Evolutionary conservation across 1,140 invertebrate genomes (phyloP), one percentile per base, ranked within the genome.

Genomic region (Trachymyrmex cornetzi): DNA sequence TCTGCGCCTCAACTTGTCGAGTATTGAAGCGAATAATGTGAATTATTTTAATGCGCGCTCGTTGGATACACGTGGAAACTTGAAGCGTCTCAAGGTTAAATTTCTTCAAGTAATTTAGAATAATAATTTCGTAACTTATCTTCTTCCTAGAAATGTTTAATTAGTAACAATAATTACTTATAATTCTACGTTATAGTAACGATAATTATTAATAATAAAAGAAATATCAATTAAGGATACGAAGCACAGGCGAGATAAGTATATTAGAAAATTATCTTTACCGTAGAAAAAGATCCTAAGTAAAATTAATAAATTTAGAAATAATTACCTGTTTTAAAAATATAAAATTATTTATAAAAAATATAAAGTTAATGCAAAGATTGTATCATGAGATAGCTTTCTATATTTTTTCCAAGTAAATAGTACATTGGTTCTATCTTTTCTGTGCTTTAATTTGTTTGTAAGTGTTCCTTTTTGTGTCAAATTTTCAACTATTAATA

Each of bases 11-110:
- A 59, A 30, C 80, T 59, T 61, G 34, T 74, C 27, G 50, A 72
- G 38, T 57, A 48, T 75, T 63, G 27, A 61, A 74, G 69, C 38
- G 44, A 34, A 55, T 61, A 61, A 48, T 22, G 69, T 48, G 69
- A 84, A 74, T 84, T 84, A 84, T 75, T 84, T 75, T n/a, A 74
- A 74, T 48, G 50, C 50, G 53, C 16, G 50, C 30, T 27, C 30
- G 44, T 22, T 16, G 57, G 22, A 38, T 69, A 67, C 1, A 44
- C 75, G 57, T 55, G n/a, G 44, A 61, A 53, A 50, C 63, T 14
- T 30, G 11, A 14, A 24, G 61, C 22, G 22, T 30, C 30, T 27
- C 79, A 81, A 71, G 79, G 79, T 57, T 71, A 16, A 2, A 57
- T 19, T 24, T 69, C 38, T 44, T 11, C 7, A 5, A 2, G 30